Base-by-base conservation (phyloP, 2,113 vertebrate genomes). In the Nanorana parkeri region DNA sequence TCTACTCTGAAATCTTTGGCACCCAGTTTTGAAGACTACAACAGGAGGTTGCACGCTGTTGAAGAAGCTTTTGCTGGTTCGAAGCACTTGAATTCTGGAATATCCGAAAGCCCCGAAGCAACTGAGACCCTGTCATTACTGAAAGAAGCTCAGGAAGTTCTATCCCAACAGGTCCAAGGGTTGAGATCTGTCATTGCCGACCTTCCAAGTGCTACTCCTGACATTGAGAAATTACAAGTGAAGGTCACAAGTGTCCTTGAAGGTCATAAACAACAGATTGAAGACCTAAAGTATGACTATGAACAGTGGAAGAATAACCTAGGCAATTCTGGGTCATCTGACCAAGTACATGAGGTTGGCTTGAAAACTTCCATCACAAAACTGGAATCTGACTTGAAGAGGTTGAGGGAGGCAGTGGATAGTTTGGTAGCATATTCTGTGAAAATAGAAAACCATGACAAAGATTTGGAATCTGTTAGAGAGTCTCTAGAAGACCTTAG, bases 371-470 rank as follows among this genome's bases (percentile, higher is more conserved):
- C 91, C 7, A 86, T 95, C 75, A 89, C 88, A 83, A 88, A 94
- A 28, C 89, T 92, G 5, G 90, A 94, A 3, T 91, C 91, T 0
- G 95, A 96, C 89, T 88, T 97, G 88, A 92, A 95, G 88, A 92
- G 90, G 87, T 89, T 97, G 68, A 93, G 90, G 83, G 92, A 87
- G 84, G 88, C 93, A 0, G 92, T 96, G 64, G 92, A 91, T 75
- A 94, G 89, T 68, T 84, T 96, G 86, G 92, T 95, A 0, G 85
- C 88, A 0, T 95, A 96, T 88, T 94, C 95, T 0, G 93, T 92
- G 74, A 96, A 94, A 89, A 92, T 97, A 2, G 96, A 98, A 83
- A 92, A 87, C 47, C 95, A 96, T 0, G 93, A 96, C 79, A 87
- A 94, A 77, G 93, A 90, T 16, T 85, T 98, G 29, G 84, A 92